Evolutionary conservation across 2,113 vertebrate genomes (phyloP).

Genomic region (Corapipo altera): DNA sequence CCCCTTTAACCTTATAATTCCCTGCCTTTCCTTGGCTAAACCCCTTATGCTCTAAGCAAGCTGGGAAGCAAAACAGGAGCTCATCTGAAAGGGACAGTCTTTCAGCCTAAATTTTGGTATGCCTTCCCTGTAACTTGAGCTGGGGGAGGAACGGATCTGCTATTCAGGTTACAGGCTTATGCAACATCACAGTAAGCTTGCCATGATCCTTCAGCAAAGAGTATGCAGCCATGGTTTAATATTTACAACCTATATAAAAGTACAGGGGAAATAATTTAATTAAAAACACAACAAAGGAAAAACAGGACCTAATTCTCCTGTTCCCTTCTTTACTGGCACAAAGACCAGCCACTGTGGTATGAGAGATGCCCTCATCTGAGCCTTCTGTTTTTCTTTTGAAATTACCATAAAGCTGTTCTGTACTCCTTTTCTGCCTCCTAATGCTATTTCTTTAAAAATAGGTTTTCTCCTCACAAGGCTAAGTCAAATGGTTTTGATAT

Average conservation of each 20-base stretch:
- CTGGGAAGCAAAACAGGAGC: neutral
- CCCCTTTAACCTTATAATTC: neutral
- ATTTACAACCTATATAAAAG: slow-evolving; percentile 12
- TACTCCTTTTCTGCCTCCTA: neutral
- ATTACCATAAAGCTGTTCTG: neutral
- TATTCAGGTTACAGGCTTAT: neutral
- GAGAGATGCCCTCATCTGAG: neutral
- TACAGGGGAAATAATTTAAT: neutral
- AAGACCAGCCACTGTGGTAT: neutral
- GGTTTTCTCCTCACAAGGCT: neutral
- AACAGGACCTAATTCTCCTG: neutral
- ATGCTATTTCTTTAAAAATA: neutral
- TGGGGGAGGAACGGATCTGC: neutral
- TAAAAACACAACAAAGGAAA: neutral
- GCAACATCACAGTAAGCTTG: neutral
- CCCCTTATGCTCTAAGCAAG: neutral
- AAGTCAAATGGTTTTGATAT: neutral
- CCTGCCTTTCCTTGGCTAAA: neutral
- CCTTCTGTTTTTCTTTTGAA: neutral
- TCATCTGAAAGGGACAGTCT: neutral
- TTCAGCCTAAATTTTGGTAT: neutral
- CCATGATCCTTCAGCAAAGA: neutral
- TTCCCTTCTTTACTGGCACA: neutral
- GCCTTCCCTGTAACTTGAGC: neutral
- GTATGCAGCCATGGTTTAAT: neutral